Conservation (phyloP, 2,888 invertebrate genomes). For the Tortrix viridana region DNA sequence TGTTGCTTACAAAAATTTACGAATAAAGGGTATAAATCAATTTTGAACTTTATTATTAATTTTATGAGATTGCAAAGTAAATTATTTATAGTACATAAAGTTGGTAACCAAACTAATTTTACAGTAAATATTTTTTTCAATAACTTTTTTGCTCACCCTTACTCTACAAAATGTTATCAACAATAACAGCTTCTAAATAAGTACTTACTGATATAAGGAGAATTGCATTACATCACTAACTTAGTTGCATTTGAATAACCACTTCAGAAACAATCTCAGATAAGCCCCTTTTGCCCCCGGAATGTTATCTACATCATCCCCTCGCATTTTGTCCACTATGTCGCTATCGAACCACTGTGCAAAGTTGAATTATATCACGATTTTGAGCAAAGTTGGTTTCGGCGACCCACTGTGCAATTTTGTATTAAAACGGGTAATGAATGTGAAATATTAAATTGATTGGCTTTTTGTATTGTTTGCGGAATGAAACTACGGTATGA, state of each 20-base stretch:
- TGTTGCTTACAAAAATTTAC: no score
- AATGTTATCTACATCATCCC: constrained; percentile 56
- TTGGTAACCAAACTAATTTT: neutral
- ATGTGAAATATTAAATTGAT: constrained; percentile 54
- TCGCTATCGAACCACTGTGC: constrained; percentile 31
- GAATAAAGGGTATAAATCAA: no score
- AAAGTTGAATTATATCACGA: constrained; percentile 38
- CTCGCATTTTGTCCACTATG: constrained; percentile 42
- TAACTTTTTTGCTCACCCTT: neutral
- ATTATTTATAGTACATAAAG: no score
- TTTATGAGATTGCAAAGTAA: no score
- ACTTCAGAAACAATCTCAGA: constrained; percentile 71
- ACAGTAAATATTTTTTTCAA: no score
- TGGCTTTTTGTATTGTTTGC: constrained; percentile 33
- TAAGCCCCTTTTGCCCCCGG: constrained; percentile 56
- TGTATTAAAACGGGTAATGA: constrained; percentile 48
- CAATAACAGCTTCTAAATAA: constrained; percentile 30
- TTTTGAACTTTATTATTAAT: no score
- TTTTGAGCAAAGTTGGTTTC: constrained; percentile 18
- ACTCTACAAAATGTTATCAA: constrained; percentile 23
- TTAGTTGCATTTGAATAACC: constrained; percentile 63
- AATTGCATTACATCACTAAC: constrained; percentile 47
- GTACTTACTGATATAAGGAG: constrained; percentile 33
- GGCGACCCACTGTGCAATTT: constrained; percentile 40
- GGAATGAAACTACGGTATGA: no score